Base-by-base conservation (phyloP, 2,888 invertebrate species). In the Diarsia dahlii region DNA sequence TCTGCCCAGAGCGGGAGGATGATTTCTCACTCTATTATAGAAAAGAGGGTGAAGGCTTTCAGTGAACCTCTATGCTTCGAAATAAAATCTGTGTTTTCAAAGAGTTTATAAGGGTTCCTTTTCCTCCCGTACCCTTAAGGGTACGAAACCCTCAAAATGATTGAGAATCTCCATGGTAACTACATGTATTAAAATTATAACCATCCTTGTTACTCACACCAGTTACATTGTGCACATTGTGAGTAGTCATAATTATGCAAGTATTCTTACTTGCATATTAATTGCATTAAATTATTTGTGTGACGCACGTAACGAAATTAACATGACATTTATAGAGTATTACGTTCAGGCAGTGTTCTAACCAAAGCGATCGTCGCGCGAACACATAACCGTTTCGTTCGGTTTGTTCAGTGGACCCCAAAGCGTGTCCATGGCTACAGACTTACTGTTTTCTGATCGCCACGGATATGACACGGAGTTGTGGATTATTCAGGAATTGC, bases 221-320 rank as follows among this genome's bases (percentile, higher is more conserved):
- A 39, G 0, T 9, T 12, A 12, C 39, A 18, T 4, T 9, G 39
- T 39, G 9, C 39, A 50, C 28, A 28, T 28, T 28, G 28, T 28
- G 28, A 28, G 28, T 28, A 28, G 28, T 28, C 28, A 28, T 28
- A 28, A 28, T 28, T 28, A 28, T 28, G 2, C 28, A 28, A 28
- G 28, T 28, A 28, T 28, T 28, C 28, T 28, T 50, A 34, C 18
- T n/a, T 70, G 23, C 48, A 39, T 39, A 39, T 50, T 23, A 70
- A 70, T 52, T 15, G 20, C 66, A 66, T 20, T 46, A 2, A 48
- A 64, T 34, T 64, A 64, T 64, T n/a, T 65, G n/a, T 23, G 20
- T 48, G 34, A 58, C 20, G 48, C 50, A 28, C 45, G n/a, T 62
- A 20, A 52, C 48, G 15, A 28, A 50, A 15, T 50, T 20, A 50